phyloP scores from a whole-genome alignment of 1,140 invertebrate species.

The Halesus radiatus region DNA sequence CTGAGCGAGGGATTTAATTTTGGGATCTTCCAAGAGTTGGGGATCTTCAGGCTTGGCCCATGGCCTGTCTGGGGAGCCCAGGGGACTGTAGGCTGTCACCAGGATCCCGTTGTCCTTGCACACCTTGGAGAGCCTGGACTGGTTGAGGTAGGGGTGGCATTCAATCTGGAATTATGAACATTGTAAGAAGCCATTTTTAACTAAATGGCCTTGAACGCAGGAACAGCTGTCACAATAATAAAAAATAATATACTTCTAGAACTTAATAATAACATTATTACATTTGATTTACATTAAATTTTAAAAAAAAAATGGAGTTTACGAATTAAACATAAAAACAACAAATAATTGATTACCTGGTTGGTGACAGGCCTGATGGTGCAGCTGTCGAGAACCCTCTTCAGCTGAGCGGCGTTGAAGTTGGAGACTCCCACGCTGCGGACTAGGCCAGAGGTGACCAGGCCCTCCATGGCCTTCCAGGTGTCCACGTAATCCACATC shows the following conservation, averaged over 20 bases:
- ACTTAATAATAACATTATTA: no score
- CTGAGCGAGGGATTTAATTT: slow-evolving; percentile 73
- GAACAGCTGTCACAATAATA: no score
- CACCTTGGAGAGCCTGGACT: slow-evolving; percentile 73
- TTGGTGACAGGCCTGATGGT: slow-evolving; percentile 83
- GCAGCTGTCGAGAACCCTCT: slow-evolving; percentile 77
- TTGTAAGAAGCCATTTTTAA: no score
- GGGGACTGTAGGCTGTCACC: slow-evolving; percentile 78
- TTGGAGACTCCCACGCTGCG: slow-evolving; percentile 91
- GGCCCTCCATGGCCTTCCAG: slow-evolving; percentile 90
- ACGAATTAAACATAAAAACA: no score
- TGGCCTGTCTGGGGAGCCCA: slow-evolving; percentile 76
- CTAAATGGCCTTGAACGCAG: no score
- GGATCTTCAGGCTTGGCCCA: slow-evolving; percentile 80
- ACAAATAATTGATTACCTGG: slow-evolving; percentile 76
- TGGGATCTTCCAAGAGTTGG: slow-evolving; percentile 75
- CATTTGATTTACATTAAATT: no score
- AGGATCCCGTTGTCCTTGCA: slow-evolving; percentile 72
- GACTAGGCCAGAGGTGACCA: slow-evolving; percentile 79
- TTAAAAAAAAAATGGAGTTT: no score
- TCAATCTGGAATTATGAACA: slow-evolving; percentile 68
- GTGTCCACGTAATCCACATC: slow-evolving; percentile 88
- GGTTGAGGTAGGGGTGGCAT: slow-evolving; percentile 81
- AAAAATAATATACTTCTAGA: no score
- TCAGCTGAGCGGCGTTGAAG: slow-evolving; percentile 88